A percentile compares a stretch with the other conserved stretches of the same genome.
These are phyloP conservation scores for Lipotes vexillifer DNA, from an alignment of 2,113 vertebrate genomes.

Conservation along the genomic window DNA sequence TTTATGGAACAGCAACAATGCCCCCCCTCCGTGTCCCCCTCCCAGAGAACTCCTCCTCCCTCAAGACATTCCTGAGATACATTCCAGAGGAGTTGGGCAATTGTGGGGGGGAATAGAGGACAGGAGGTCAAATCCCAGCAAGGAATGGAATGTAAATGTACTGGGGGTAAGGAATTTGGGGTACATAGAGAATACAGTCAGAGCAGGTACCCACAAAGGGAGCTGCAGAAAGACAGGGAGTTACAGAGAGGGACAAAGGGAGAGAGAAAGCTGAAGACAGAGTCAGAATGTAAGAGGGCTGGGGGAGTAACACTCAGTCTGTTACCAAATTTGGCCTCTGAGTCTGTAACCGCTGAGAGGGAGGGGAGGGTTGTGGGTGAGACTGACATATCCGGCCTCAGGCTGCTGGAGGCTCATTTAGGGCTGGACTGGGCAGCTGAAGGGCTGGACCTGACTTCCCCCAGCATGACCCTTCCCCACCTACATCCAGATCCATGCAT, in stretches of 20 bases:
- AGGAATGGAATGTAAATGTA: slow-evolving; percentile 73
- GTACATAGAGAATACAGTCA: slow-evolving; percentile 25
- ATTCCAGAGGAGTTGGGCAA: slow-evolving; percentile 81
- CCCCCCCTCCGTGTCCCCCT: not conserved
- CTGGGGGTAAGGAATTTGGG: slow-evolving; percentile 46
- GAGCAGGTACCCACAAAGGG: slow-evolving; percentile 2
- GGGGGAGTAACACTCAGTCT: slow-evolving; percentile 61
- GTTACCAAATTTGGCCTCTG: slow-evolving; percentile 78
- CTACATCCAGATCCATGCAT: not conserved
- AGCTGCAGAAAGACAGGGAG: not conserved
- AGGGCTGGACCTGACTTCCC: slow-evolving; percentile 28
- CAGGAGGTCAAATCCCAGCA: slow-evolving; percentile 74
- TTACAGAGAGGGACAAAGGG: not conserved
- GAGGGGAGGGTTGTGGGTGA: slow-evolving; percentile 57
- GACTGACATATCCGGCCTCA: slow-evolving; percentile 73
- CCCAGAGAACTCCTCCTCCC: slow-evolving; percentile 65
- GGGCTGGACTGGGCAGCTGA: slow-evolving; percentile 60
- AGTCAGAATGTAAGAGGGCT: slow-evolving; percentile 51
- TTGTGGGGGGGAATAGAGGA: slow-evolving; percentile 3
- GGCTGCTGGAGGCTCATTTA: slow-evolving; percentile 59
- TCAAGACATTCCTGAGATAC: slow-evolving; percentile 78
- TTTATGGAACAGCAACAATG: slow-evolving; percentile 29
- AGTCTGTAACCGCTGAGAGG: slow-evolving; percentile 34
- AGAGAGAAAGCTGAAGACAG: not conserved
- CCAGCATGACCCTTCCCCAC: not conserved